These are phyloP conservation scores for Drosophila takahashii DNA, from an alignment of 1,140 invertebrate species.

Conservation along the genomic window DNA sequence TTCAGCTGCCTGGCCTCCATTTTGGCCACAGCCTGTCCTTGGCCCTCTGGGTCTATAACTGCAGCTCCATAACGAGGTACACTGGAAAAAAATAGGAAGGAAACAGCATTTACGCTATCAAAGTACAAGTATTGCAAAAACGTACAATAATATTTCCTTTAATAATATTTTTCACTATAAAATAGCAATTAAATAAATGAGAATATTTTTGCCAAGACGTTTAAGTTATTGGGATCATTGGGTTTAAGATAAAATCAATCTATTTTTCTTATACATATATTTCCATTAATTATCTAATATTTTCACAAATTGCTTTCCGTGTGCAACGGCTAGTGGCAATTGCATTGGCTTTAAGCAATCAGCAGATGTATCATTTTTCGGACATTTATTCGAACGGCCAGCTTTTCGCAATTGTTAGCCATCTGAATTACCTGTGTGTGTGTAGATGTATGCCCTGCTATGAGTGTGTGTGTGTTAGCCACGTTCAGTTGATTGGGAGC, in stretches of 20 bases:
- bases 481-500: slow-evolving; percentile 49
- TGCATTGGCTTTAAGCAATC: slow-evolving; percentile 71
- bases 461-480: slow-evolving; percentile 11
- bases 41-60: slow-evolving; percentile 3
- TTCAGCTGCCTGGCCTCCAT: slow-evolving; percentile 12
- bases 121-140: no score
- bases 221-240: no score
- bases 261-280: no score
- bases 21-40: neutral
- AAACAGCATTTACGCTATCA: no score
- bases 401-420: slow-evolving; percentile 38
- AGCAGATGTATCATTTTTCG: slow-evolving; percentile 50
- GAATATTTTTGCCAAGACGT: no score
- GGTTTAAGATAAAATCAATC: no score
- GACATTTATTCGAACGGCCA: slow-evolving; percentile 22
- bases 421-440: slow-evolving; percentile 17
- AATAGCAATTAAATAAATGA: no score
- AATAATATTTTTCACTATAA: no score
- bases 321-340: slow-evolving; percentile 32
- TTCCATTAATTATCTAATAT: no score
- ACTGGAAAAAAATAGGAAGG: neutral
- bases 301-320: neutral
- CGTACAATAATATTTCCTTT: no score
- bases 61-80: slow-evolving; percentile 30
- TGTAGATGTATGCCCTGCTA: neutral